Conservation (phyloP, 2,888 invertebrate species). For the Corbicula japonica region DNA sequence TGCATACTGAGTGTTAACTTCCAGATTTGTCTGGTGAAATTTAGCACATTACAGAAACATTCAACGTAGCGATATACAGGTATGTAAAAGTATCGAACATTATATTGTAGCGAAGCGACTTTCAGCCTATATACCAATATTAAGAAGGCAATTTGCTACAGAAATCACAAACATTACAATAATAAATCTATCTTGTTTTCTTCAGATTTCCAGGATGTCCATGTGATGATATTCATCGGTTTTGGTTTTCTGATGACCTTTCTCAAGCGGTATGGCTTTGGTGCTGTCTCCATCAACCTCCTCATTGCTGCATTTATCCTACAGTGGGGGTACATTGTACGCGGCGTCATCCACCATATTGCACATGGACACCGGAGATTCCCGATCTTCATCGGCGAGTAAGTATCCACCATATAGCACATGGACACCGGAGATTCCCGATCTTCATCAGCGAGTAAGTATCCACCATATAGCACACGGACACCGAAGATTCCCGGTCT, state of each 20-base stretch:
- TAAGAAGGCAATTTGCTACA: neutral
- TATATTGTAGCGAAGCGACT: neutral
- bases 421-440: too few relatives aligned
- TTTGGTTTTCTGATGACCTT: conserved; percentile 99
- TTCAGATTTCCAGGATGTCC: conserved; percentile 90
- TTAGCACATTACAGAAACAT: neutral
- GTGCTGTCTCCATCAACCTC: conserved; percentile 95
- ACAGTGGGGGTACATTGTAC: conserved; percentile 93
- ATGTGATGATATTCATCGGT: conserved; percentile 98
- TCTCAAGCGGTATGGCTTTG: conserved; percentile 95
- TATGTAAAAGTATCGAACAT: neutral
- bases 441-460: too few relatives aligned
- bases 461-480: too few relatives aligned
- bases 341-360: conserved; percentile 90
- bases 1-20: too few relatives aligned
- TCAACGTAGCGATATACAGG: neutral
- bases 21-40: too few relatives aligned
- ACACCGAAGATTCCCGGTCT: too few relatives aligned
- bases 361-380: conserved; percentile 56
- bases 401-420: conserved; percentile 40
- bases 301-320: conserved; percentile 93
- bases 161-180: neutral
- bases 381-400: conserved; percentile 60
- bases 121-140: neutral
- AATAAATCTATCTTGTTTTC: conserved; percentile 12